Evolutionary conservation across 2,113 vertebrate species (phyloP), one percentile per base, ranked within the genome.

Genomic region (Corapipo altera): DNA sequence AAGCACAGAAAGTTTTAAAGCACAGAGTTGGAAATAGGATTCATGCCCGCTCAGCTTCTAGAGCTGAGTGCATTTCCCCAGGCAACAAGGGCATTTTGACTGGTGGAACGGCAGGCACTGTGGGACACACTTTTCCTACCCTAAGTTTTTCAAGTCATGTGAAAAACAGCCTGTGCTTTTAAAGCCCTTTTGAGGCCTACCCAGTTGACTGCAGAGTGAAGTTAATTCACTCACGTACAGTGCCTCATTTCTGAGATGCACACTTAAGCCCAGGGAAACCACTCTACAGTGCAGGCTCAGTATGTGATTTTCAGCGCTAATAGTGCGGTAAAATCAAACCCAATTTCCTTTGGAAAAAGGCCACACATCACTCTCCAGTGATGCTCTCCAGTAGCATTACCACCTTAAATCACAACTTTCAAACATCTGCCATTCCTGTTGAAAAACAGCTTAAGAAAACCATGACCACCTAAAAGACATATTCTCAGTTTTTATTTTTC

Each of bases 221-320:
- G 92, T 85, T 94, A 77, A 91, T 57, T 94, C 76, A 30, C 88
- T 87, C 88, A 57, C 2, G 0, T 43, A 72, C 70, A 62, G 81
- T 39, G 15, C 83, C 96, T 92, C 30, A 1, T 46, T 92, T 85
- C 93, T 22, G 49, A 95, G 76, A 52, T 52, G 44, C 55, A 86
- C 80, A 66, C 66, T 92, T 87, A 81, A 93, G 64, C 80, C 70
- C 62, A 87, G 91, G 49, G 81, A 92, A 93, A 96, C 65, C 76
- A 79, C 66, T 93, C 79, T 54, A 27, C 37, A 32, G 44, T 87
- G 41, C 23, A 79, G 73, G 30, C 52, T 89, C 52, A 12, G 49
- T 81, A 86, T 69, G 85, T 80, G 70, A 85, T 91, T 96, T 94
- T 77, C 90, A 80, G 75, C 21, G 55, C 62, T 91, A 90, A 83